Conservation (phyloP, 2,888 invertebrate genomes). For the Tolmerus cingulatus region DNA sequence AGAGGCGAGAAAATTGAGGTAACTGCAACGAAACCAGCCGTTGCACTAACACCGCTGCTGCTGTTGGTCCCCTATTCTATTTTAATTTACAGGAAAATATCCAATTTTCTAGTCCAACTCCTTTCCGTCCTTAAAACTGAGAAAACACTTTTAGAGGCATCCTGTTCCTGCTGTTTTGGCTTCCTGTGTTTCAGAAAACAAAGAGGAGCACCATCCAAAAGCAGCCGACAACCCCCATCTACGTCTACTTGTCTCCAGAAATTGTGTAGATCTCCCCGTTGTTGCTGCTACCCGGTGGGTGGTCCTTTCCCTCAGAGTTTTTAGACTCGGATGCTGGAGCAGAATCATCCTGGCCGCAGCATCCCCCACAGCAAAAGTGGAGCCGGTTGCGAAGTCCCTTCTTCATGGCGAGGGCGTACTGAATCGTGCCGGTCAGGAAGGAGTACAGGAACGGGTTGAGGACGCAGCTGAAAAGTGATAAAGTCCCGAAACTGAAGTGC, state of each 20-base stretch:
- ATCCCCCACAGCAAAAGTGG: slow-evolving; percentile 47
- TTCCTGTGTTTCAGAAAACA: neutral
- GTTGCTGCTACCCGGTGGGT: neutral
- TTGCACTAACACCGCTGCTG: neutral
- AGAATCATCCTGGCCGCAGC: neutral
- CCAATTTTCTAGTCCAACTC: neutral
- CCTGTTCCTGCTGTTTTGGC: neutral
- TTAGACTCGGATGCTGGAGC: neutral
- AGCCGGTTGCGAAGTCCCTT: slow-evolving; percentile 47
- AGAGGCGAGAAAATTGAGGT: neutral
- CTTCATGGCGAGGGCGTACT: slow-evolving; percentile 50
- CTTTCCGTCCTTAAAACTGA: neutral
- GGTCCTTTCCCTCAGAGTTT: neutral
- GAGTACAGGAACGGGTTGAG: slow-evolving; percentile 70
- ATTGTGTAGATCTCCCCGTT: slow-evolving; percentile 31
- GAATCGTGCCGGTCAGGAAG: slow-evolving; percentile 67
- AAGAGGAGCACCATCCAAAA: neutral
- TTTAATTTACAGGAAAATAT: neutral
- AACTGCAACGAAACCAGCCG: neutral
- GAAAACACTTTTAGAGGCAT: neutral
- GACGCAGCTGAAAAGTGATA: slow-evolving; percentile 67
- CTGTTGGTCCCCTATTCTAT: neutral
- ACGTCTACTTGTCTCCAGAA: slow-evolving; percentile 12
- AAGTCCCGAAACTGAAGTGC: slow-evolving; percentile 64
- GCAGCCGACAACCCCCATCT: neutral